Conservation (phyloP, 2,113 vertebrate species). For the Aphyosemion australe region DNA sequence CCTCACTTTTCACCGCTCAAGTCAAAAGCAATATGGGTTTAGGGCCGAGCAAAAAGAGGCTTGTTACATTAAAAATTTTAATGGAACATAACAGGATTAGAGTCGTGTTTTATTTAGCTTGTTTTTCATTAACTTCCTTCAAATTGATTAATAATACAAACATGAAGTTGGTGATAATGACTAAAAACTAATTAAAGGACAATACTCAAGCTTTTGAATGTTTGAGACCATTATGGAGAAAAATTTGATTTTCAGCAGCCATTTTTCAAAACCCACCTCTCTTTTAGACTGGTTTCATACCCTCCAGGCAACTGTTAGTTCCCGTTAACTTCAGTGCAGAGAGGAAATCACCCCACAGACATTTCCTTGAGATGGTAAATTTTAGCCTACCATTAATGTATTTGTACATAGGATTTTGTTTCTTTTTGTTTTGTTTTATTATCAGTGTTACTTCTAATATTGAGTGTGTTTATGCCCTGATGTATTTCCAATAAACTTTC, state of each 20-base stretch:
- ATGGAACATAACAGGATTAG: conserved; percentile 9
- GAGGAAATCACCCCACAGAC: conserved; percentile 19
- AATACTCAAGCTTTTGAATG: conserved; percentile 36
- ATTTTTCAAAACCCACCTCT: conserved; percentile 25
- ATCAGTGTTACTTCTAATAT: background rate
- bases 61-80: conserved; percentile 8
- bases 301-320: conserved; percentile 20
- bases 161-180: conserved; percentile 14
- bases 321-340: conserved; percentile 10
- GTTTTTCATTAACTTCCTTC: background rate
- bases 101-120: conserved; percentile 13
- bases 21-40: conserved; percentile 29
- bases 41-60: background rate
- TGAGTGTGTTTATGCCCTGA: background rate
- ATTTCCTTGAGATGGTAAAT: conserved; percentile 2
- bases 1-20: conserved; percentile 41
- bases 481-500: background rate
- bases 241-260: conserved; percentile 8
- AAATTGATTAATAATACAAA: conserved; percentile 37
- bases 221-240: conserved; percentile 29
- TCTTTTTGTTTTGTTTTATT: background rate
- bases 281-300: conserved; percentile 16
- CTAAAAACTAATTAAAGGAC: conserved; percentile 48
- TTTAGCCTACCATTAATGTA: background rate
- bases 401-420: background rate